Base-by-base conservation (phyloP, 2,888 invertebrate genomes). In the Venusia cambrica region DNA sequence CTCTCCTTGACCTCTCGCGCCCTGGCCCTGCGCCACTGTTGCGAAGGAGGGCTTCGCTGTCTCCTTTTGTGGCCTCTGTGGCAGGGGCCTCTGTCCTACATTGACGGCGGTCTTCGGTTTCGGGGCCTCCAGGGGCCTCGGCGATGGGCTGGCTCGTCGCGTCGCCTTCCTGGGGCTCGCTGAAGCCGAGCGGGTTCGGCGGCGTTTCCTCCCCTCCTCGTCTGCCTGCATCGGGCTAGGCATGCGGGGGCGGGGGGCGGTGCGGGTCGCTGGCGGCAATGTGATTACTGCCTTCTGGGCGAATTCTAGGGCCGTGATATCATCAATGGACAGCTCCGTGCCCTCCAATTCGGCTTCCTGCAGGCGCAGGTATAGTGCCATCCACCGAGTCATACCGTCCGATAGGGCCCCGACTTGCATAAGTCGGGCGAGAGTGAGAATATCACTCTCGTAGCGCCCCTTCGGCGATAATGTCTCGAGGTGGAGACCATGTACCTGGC, bases 381-480 rank as follows among this genome's bases (percentile, higher is more conserved):
- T 30, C 21, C 30, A 30, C 3, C 30, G 15, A n/a, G 10, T 6
- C 21, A 30, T 21, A 7, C 15, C 21, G 4, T 30, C 30, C 30
- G 30, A 30, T 2, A 30, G 15, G 21, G 11, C 21, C 21, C 30
- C 30, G 15, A 6, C 15, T 21, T 15, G 15, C 21, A 21, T 21
- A 15, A 30, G 21, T 11, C 21, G 21, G 21, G 30, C 21, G 21
- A 30, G 30, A n/a, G 30, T 30, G 30, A 30, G 30, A 4, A 30
- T 11, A 30, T 30, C 6, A 25, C 21, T 11, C 21, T 22, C 21
- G 21, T 22, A 22, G n/a, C 11, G 12, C 6, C 21, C 21, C 6
- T 12, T 22, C 21, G 21, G 21, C 1, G 21, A 22, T 10, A 22
- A 12, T 6, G 1, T 12, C 6, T 22, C 21, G 6, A 12, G 12